Conservation (phyloP, 2,888 invertebrate species). For the Ophioninae sp. region DNA sequence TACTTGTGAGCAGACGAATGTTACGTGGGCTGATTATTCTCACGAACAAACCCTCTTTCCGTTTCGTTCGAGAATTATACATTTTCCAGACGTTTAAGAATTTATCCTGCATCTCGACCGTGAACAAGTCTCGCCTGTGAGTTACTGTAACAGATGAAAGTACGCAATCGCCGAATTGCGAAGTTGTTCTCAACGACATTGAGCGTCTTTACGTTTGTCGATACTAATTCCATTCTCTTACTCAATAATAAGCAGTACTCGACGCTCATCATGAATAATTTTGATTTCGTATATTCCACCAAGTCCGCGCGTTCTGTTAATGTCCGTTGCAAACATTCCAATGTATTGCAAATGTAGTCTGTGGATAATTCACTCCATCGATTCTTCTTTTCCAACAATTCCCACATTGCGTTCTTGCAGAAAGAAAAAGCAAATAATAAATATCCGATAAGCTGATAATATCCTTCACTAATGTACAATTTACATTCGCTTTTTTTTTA, state of each 20-base stretch:
- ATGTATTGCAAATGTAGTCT: slow-evolving; percentile 64
- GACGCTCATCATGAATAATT: slow-evolving; percentile 72
- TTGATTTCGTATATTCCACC: slow-evolving; percentile 67
- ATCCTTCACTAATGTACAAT: too few relatives aligned
- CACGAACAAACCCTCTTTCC: slow-evolving; percentile 70
- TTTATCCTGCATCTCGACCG: slow-evolving; percentile 68
- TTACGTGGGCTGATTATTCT: slow-evolving; percentile 77
- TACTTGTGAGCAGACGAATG: slow-evolving; percentile 72
- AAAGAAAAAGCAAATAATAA: slow-evolving; percentile 6
- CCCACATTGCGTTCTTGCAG: slow-evolving; percentile 72
- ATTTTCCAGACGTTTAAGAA: slow-evolving; percentile 76
- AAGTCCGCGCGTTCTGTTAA: slow-evolving; percentile 73
- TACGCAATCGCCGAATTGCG: neutral
- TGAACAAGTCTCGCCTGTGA: slow-evolving; percentile 71
- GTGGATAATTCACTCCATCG: slow-evolving; percentile 63
- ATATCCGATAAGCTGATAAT: neutral
- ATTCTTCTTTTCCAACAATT: slow-evolving; percentile 73
- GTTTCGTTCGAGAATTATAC: slow-evolving; percentile 62
- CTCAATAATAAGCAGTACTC: slow-evolving; percentile 77
- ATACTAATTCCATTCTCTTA: slow-evolving; percentile 61
- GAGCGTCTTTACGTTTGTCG: neutral
- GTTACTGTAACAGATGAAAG: slow-evolving; percentile 67
- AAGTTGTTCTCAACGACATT: neutral
- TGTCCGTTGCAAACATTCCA: slow-evolving; percentile 69
- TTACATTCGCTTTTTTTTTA: too few relatives aligned